Conservation (phyloP, 2,113 vertebrate genomes). For the Loxodonta africana region DNA sequence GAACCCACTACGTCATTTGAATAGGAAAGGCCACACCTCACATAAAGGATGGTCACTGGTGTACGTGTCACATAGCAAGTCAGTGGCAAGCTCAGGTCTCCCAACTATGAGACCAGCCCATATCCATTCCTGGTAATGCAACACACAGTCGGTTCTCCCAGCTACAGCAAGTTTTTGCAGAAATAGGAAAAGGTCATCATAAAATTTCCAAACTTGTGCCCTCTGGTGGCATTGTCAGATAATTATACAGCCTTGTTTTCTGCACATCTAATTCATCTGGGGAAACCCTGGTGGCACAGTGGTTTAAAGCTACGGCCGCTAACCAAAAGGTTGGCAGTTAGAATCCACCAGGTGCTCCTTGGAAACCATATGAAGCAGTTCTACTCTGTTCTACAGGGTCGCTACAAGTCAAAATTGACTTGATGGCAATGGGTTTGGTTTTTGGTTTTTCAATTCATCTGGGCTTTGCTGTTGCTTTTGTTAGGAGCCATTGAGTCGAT, state of each 20-base stretch:
- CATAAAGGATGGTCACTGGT: background rate
- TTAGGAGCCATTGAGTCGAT: background rate
- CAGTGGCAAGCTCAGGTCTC: background rate
- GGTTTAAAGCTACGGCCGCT: no score
- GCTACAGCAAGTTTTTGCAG: background rate
- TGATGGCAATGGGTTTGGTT: no score
- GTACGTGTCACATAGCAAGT: background rate
- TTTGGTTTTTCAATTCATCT: background rate
- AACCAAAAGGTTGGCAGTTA: no score
- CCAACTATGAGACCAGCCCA: background rate
- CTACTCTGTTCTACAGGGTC: no score
- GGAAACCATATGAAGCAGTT: no score
- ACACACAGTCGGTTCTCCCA: background rate
- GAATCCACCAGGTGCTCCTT: no score
- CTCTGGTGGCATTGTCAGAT: constrained; percentile 56
- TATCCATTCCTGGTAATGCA: background rate
- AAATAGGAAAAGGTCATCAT: background rate
- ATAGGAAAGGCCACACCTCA: background rate
- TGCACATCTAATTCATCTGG: background rate
- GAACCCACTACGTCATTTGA: background rate
- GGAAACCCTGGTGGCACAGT: background rate
- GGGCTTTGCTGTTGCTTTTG: background rate
- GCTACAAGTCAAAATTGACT: no score
- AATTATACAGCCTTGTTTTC: constrained; percentile 17
- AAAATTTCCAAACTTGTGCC: constrained; percentile 54